Conservation (phyloP, 2,113 vertebrate genomes). For the Pangasianodon gigas region DNA sequence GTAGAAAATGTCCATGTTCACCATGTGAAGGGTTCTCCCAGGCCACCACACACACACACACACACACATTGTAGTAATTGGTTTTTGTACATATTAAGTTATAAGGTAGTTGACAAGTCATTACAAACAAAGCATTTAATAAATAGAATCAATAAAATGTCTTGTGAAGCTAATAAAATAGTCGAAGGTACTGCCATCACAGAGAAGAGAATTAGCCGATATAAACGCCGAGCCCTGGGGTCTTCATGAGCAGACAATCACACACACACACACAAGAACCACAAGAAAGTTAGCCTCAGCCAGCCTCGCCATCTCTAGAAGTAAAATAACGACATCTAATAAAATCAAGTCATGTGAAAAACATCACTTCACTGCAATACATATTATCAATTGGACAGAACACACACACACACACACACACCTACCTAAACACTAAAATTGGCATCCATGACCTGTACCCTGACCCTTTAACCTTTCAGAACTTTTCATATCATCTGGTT, state of each 20-base stretch:
- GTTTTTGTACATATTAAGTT: neutral
- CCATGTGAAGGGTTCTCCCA: neutral
- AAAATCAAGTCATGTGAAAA: neutral
- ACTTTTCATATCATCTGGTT: neutral
- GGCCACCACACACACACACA: neutral
- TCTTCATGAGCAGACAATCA: neutral
- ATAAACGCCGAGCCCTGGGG: neutral
- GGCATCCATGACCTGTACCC: neutral
- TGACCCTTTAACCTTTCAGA: neutral
- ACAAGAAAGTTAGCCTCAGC: neutral
- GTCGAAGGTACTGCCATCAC: neutral
- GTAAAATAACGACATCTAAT: neutral
- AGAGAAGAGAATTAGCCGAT: neutral
- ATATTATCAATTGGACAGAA: neutral
- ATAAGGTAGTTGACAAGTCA: neutral
- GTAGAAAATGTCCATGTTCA: neutral
- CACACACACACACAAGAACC: too few relatives aligned
- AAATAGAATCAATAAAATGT: neutral
- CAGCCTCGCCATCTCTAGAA: neutral
- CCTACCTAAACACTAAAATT: neutral
- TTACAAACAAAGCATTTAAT: slow-evolving; percentile 14
- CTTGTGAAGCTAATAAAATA: slow-evolving; percentile 11
- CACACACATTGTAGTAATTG: slow-evolving; percentile 8
- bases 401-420: too few relatives aligned
- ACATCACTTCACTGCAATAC: neutral